Percentiles rank a stretch among this genome's conserved stretches.
These are phyloP conservation scores for Tachysurus fulvidraco DNA, from an alignment of 2,113 vertebrate genomes.

Conservation along the genomic window DNA sequence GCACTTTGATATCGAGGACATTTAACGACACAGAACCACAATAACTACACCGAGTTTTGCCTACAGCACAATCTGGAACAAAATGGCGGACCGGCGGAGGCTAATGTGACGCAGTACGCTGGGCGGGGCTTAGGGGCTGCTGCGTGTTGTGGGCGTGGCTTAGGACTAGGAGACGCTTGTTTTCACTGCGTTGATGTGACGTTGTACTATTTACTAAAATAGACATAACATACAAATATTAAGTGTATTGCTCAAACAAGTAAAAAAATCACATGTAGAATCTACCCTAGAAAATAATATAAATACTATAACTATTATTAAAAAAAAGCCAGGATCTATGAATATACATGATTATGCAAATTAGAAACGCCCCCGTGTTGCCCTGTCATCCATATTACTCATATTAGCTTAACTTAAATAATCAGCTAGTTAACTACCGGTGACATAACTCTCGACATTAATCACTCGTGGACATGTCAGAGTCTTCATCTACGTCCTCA, in stretches of 20 bases:
- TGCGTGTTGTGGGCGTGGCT: background rate
- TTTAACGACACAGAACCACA: background rate
- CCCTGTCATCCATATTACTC: background rate
- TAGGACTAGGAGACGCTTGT: background rate
- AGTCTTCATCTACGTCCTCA: background rate
- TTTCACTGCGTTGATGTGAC: too few species aligned
- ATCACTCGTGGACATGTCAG: background rate
- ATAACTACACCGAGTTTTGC: background rate
- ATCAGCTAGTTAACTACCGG: background rate
- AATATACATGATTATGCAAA: background rate
- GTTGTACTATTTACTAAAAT: background rate
- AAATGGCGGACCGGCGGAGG: conserved; percentile 33
- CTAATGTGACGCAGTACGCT: background rate
- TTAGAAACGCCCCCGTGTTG: background rate
- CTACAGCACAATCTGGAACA: background rate
- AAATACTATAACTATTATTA: background rate
- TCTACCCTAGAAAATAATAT: background rate
- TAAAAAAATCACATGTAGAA: background rate
- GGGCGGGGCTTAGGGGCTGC: background rate
- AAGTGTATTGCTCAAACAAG: background rate
- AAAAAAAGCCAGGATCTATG: background rate
- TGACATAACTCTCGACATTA: background rate
- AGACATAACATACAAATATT: background rate
- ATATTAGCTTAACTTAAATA: background rate
- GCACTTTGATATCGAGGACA: background rate